Evolutionary conservation across 2,888 invertebrate genomes (phyloP), one percentile per base, ranked within the genome.

Genomic region (Eupithecia centaureata): DNA sequence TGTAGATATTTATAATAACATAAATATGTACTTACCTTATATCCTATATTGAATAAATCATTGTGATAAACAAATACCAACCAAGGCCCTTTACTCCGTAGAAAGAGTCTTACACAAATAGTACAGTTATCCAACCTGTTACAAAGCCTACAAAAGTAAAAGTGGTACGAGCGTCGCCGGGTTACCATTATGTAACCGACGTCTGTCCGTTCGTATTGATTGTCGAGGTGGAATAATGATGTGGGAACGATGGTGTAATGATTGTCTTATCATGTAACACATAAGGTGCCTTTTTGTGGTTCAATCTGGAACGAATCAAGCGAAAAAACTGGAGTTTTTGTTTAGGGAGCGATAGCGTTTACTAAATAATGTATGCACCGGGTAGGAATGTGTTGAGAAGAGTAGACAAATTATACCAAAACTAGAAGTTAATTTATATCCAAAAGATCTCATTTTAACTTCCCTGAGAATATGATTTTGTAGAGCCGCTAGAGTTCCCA

Each of bases 81-180:
- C 15, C 7, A 13, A 15, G 27, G 7, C 15, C 52, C 25, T 10
- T 7, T 27, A 1, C 25, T 13, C 52, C 15, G 15, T 5, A 52
- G 27, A 27, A 8, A 5, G 25, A 33, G 18, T 22, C 58, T 32
- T 59, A 60, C 57, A 62, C 42, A n/a, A 38, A 63, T 57, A 68
- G 66, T 76, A 71, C 76, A 71, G 82, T 81, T 81, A 82, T 79
- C 63, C 65, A 74, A 70, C 73, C 72, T 70, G 68, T 65, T 77
- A 75, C 70, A 70, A 32, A 27, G 61, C 54, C 25, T 67, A 74
- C 75, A 72, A 84, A 85, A 86, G 85, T 85, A 86, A 86, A 86
- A 86, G 85, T 85, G 71, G 78, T 81, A 80, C 79, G 76, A n/a
- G n/a, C n/a, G n/a, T n/a, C 74, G 74, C 71, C 73, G 76, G 52